Evolutionary conservation across 2,113 vertebrate species (phyloP), one percentile per base, ranked within the genome.

Genomic region (Sterrhoptilus dennistouni): DNA sequence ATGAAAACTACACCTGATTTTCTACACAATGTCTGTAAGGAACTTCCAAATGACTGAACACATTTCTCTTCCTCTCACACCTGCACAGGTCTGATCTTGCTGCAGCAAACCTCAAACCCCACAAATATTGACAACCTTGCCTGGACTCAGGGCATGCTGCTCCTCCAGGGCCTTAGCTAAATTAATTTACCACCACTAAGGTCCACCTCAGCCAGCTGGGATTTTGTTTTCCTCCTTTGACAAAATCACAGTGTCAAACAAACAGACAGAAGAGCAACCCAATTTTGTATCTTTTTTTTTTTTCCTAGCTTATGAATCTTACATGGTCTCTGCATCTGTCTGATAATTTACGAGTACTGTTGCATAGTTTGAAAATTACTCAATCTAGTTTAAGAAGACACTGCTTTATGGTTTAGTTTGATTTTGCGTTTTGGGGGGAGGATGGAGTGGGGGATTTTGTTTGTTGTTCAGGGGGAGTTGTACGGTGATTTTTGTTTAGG

Each of bases 351-450:
- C 54, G 36, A 70, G 23, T 33, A 21, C 21, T 40, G 27, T 40
- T 19, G 25, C 9, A 22, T 5, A 44, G 12, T 19, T 23, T 56
- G 24, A 74, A 28, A 60, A 87, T 49, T 31, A 82, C 1, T 47
- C 45, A 13, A 49, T 25, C 19, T 36, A n/a, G 45, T 84, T 79
- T 24, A 72, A 70, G 29, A 57, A 4, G 4, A 42, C 3, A 76
- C 1, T 22, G 1, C 5, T 54, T 80, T 16, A 47, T 20, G 5
- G 33, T 24, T 94, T 23, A 53, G 12, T 17, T 49, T 29, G 3
- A 13, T 7, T 82, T 28, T 1, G 11, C 0, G 2, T 24, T 31
- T 72, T 50, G 12, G 1, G 2, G 3, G 6, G 3, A 6, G 20
- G 3, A n/a, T 35, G 6, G 6, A 23, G 13, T 4, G 3, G 5